Percentiles rank a stretch among this genome's conserved stretches.
Evolutionary conservation across 2,888 invertebrate genomes (phyloP).

Genomic region (Chrysolina americana): DNA sequence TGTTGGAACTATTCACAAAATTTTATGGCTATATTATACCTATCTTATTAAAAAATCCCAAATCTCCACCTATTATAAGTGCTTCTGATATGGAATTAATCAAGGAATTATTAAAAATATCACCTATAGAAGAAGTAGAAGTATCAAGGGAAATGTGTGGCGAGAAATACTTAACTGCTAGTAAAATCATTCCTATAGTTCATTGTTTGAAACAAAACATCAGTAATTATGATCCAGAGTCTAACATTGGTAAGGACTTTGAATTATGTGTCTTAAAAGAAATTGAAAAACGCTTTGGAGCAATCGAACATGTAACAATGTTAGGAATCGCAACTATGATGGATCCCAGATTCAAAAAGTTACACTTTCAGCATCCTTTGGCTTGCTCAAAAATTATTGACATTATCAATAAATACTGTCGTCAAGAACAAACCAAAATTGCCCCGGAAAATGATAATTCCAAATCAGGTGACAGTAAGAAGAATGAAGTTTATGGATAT

Average conservation of each 20-base stretch:
- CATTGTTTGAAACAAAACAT: not conserved
- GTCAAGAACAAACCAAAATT: not conserved
- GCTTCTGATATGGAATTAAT: constrained; percentile 10
- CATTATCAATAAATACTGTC: constrained; percentile 11
- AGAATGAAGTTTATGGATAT: not conserved
- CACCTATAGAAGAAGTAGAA: constrained; percentile 7
- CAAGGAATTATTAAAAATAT: constrained; percentile 11
- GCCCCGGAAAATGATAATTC: not conserved
- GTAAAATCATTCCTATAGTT: constrained; percentile 20
- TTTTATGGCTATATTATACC: constrained; percentile 6
- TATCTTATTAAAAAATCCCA: constrained; percentile 2
- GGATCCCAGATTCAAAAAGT: constrained; percentile 50
- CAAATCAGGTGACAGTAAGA: not conserved
- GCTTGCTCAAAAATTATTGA: constrained; percentile 34
- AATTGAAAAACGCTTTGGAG: constrained; percentile 10
- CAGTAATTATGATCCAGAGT: not conserved
- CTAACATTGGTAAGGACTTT: not conserved
- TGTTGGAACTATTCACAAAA: constrained; percentile 19
- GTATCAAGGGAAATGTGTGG: constrained; percentile 16
- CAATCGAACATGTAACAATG: constrained; percentile 7
- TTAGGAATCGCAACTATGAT: constrained; percentile 44
- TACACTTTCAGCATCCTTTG: constrained; percentile 42
- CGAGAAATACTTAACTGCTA: constrained; percentile 22
- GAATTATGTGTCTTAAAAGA: not conserved
- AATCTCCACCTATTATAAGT: constrained; percentile 3